Percentiles rank a stretch among this genome's conserved stretches.
Evolutionary conservation across 2,888 invertebrate species (phyloP).

Genomic region (Ditula angustiorana): DNA sequence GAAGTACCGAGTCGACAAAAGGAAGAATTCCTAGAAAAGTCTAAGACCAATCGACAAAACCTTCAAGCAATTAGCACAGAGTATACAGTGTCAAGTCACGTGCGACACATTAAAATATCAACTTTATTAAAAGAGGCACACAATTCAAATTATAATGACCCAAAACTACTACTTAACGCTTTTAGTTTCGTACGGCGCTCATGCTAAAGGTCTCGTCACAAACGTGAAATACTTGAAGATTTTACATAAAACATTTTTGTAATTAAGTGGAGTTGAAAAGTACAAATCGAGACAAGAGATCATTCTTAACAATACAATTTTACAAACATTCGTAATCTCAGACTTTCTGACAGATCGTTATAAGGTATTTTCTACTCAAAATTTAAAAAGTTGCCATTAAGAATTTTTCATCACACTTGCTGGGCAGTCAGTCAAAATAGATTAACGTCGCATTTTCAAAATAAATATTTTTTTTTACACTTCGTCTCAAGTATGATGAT

Average conservation of each 20-base stretch:
- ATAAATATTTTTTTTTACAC: too few relatives aligned
- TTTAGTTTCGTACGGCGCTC: not conserved
- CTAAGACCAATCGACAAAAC: not conserved
- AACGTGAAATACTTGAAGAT: not conserved
- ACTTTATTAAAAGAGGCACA: too few relatives aligned
- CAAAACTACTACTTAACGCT: not conserved
- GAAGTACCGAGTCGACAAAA: slow-evolving; percentile 15
- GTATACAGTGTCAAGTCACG: too few relatives aligned
- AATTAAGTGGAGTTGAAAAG: not conserved
- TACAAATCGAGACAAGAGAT: not conserved
- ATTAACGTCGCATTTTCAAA: too few relatives aligned
- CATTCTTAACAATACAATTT: not conserved
- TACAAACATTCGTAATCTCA: not conserved
- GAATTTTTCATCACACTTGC: not conserved
- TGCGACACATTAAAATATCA: not conserved
- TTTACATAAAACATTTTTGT: not conserved
- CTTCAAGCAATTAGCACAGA: not conserved
- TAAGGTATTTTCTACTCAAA: not conserved
- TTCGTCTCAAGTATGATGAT: too few relatives aligned
- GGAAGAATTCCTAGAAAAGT: not conserved
- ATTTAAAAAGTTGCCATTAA: not conserved
- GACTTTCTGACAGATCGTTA: not conserved
- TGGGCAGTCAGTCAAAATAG: too few relatives aligned
- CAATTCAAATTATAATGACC: not conserved
- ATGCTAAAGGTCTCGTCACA: not conserved